Evolutionary conservation across 1,140 invertebrate genomes (phyloP).

Genomic region (Lineus longissimus): DNA sequence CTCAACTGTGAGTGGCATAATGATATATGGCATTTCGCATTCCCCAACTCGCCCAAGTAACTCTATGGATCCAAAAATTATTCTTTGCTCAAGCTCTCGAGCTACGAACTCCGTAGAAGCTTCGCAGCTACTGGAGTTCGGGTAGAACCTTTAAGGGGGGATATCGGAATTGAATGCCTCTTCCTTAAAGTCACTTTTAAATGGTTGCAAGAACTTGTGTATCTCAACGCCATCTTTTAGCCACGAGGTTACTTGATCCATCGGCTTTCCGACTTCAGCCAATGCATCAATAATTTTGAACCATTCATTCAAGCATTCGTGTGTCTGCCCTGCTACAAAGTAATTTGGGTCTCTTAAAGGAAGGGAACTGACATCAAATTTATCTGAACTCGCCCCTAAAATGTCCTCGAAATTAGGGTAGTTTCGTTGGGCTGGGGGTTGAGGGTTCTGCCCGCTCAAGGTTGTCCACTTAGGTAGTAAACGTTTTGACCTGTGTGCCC

Average conservation of each 20-base stretch:
- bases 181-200: conserved; percentile 19
- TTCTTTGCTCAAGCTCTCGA: too few species aligned
- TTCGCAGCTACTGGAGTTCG: background rate
- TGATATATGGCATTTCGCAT: background rate
- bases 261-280: background rate
- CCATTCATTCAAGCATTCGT: conserved; percentile 1
- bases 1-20: background rate
- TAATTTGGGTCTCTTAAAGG: conserved; percentile 10
- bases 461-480: conserved; percentile 12
- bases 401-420: too few species aligned
- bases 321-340: conserved; percentile 13
- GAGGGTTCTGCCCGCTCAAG: conserved; percentile 8
- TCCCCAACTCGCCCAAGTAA: background rate
- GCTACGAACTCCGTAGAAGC: too few species aligned
- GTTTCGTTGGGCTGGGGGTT: background rate
- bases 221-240: conserved; percentile 15
- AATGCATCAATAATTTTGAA: background rate
- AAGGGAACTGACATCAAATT: background rate
- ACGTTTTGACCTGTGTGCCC: background rate
- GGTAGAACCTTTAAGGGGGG: background rate
- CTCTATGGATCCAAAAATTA: background rate
- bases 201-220: conserved; percentile 10
- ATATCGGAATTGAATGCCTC: background rate
- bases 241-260: background rate
- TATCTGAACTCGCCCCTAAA: background rate